Base-by-base conservation (phyloP, 1,140 invertebrate genomes). In the Cydia pomonella region DNA sequence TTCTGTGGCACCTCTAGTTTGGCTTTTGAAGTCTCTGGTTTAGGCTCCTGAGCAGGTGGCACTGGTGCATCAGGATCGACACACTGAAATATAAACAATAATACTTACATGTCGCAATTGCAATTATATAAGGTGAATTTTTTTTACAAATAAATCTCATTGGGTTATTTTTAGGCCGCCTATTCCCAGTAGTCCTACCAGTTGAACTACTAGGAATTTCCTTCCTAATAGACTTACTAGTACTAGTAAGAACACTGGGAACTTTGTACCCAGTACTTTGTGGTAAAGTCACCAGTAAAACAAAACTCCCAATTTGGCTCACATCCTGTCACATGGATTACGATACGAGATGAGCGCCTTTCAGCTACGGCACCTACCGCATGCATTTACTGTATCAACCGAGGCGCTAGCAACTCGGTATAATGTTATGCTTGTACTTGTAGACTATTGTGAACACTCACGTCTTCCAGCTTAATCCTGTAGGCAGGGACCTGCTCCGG, bases 401-500 rank as follows among this genome's bases (percentile, higher is more conserved):
- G 41, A 44, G 12, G 41, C 33, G 33, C 33, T n/a, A n/a, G n/a
- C 41, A 12, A 4, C 41, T 44, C 41, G 10, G 41, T 44, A 44
- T 16, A n/a, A n/a, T n/a, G n/a, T n/a, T n/a, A n/a, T n/a, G n/a
- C n/a, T n/a, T n/a, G n/a, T n/a, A n/a, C n/a, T n/a, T n/a, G 2
- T 21, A 23, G 21, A 10, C 53, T 23, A 12, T 23, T 10, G 10
- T 59, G 21, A 21, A 59, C 21, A 93, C 94, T 95, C 93, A 96
- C 96, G 85, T 97, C 95, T 83, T 93, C 92, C 18, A 96, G 83
- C 77, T 91, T 92, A 83, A 97, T 95, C 85, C 96, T 93, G n/a
- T 96, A 95, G 0, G 93, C 88, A 1, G 94, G 92, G 73, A 94
- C 97, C 91, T 98, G 97, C 85, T 98, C 97, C 0, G 97, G 97